Evolutionary conservation across 2,113 vertebrate genomes (phyloP).

Genomic region (Ailurus styani): DNA sequence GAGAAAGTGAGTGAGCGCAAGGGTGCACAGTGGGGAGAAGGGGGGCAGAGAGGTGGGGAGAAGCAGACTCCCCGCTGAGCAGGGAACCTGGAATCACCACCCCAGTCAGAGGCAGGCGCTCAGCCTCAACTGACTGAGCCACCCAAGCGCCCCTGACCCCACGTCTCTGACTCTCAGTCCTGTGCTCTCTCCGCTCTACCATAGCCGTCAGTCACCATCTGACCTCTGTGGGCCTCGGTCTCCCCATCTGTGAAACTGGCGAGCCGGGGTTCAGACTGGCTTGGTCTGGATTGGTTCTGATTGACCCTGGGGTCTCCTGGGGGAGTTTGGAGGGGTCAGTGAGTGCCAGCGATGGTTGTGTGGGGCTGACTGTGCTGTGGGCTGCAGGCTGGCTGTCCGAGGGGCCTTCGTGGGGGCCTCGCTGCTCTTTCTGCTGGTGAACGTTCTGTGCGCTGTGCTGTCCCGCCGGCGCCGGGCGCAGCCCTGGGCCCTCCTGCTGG

Average conservation of each 20-base stretch:
- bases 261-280: not conserved
- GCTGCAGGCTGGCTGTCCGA: constrained; percentile 75
- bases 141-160: too few species aligned
- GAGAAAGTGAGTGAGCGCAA: too few species aligned
- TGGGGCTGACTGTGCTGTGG: constrained; percentile 51
- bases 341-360: not conserved
- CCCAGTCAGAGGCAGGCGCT: not conserved
- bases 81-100: not conserved
- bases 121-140: not conserved
- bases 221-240: not conserved
- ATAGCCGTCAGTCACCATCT: not conserved
- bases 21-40: not conserved
- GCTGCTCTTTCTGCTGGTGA: constrained; percentile 85
- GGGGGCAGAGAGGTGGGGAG: not conserved
- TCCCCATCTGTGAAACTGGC: not conserved
- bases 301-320: not conserved
- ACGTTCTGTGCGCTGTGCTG: constrained; percentile 84
- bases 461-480: constrained; percentile 73
- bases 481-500: constrained; percentile 87
- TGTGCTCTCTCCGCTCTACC: not conserved
- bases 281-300: not conserved
- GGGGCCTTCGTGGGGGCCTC: constrained; percentile 81
- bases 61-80: not conserved
- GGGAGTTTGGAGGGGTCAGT: not conserved
- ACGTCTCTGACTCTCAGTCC: not conserved